These are phyloP conservation scores for Hydrocynus forskahlii DNA, from an alignment of 2,797 vertebrate species.

Conservation along the genomic window DNA sequence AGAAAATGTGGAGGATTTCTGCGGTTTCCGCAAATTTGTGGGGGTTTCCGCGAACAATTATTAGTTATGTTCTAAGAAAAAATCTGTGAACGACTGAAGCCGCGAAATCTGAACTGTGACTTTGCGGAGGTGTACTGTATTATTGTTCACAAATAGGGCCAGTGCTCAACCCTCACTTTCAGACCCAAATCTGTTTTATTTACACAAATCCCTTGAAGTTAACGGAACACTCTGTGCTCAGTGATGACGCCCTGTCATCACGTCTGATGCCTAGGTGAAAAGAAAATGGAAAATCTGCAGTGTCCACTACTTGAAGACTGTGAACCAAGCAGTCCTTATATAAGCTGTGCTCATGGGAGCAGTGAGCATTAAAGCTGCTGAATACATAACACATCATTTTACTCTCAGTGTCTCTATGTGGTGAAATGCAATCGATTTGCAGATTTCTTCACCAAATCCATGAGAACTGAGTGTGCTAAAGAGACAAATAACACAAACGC, in stretches of 20 bases:
- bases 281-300: not conserved
- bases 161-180: not conserved
- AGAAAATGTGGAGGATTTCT: no score
- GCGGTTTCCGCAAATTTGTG: no score
- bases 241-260: not conserved
- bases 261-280: not conserved
- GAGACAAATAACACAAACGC: conserved; percentile 45
- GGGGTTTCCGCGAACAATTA: no score
- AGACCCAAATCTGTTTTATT: not conserved
- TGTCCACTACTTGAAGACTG: not conserved
- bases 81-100: no score
- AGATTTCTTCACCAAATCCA: conserved; percentile 37
- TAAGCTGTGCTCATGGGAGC: conserved; percentile 14
- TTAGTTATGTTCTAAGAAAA: no score
- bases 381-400: conserved; percentile 15
- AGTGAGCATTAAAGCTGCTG: conserved; percentile 4
- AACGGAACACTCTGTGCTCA: not conserved
- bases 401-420: not conserved
- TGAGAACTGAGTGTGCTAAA: conserved; percentile 38
- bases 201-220: not conserved
- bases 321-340: not conserved
- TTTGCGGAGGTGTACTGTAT: no score
- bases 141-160: not conserved
- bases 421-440: conserved; percentile 6
- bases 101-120: no score